Conservation (phyloP, 1,140 invertebrate genomes). For the Zaprionus taronus region DNA sequence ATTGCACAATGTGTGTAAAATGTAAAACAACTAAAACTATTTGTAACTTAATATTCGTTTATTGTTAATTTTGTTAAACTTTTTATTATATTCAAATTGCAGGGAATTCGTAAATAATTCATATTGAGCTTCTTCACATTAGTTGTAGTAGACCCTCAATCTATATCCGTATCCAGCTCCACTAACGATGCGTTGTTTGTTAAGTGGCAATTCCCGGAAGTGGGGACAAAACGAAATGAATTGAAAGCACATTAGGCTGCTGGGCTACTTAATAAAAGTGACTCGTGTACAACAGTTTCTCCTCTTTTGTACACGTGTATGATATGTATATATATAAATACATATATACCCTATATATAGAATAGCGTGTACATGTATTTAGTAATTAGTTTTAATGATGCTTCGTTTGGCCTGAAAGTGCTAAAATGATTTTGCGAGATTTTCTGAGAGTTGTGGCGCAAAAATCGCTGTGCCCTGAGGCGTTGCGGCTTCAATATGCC, state of each 20-base stretch:
- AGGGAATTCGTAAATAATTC: neutral
- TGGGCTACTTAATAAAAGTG: constrained; percentile 9
- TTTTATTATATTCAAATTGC: neutral
- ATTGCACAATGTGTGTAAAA: neutral
- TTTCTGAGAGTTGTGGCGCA: constrained; percentile 17
- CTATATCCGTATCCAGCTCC: neutral
- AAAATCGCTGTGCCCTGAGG: constrained; percentile 8
- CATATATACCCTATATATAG: neutral
- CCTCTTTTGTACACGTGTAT: neutral
- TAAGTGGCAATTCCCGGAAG: constrained; percentile 6
- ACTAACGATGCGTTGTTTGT: neutral
- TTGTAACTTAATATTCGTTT: neutral
- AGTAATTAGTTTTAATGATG: constrained; percentile 25
- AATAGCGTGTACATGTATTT: constrained; percentile 4
- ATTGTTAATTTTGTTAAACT: too few species aligned
- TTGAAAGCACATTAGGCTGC: neutral
- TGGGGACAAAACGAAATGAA: constrained; percentile 7
- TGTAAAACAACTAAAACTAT: too few species aligned
- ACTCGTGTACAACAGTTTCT: neutral
- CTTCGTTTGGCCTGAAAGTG: constrained; percentile 6
- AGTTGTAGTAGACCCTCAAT: neutral
- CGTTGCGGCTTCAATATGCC: constrained; percentile 31
- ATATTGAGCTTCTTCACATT: neutral
- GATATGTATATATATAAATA: neutral
- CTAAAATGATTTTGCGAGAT: constrained; percentile 14